Base-by-base conservation (phyloP, 2,113 vertebrate species). In the Neolamprologus ventralis region DNA sequence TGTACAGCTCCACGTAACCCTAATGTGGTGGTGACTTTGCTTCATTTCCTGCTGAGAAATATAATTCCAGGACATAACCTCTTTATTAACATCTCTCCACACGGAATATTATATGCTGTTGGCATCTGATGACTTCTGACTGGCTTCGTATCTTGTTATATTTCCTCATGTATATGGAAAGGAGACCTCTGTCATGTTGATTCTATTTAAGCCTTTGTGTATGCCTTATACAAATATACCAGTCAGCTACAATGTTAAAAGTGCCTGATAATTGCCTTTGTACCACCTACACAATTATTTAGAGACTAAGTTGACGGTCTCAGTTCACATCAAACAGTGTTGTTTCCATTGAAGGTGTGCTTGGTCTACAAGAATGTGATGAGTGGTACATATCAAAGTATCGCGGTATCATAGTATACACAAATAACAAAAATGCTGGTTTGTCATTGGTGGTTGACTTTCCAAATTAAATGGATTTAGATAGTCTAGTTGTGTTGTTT, bases 41-140 rank as follows among this genome's bases (percentile, higher is more conserved):
- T 87, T 83, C 49, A 83, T 86, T 88, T 92, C 83, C 55, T 89
- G 53, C 42, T 33, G 45, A 85, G 83, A 85, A 21, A 80, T 57
- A 79, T 73, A 33, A 87, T 89, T 87, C 28, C 58, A 13, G 80
- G 80, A 57, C 51, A 28, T 26, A 85, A 73, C 68, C 71, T 84
- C 57, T 79, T 87, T 71, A 90, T 91, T 89, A 90, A 79, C 87
- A 78, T 88, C 33, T 83, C 55, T 49, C 31, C 21, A n/a, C 26
- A 57, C 9, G 83, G 63, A 88, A 90, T 87, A 87, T 84, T 84
- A 58, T 78, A 82, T 5, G 1, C 81, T 65, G 51, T 26, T 73
- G 80, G 53, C 84, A 71, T 91, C 84, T 88, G 85, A 87, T 88
- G 80, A 73, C 71, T 88, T 85, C 35, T 86, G 71, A 90, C 86